A percentile compares a stretch with the other conserved stretches of the same genome.
Conservation (phyloP, 2,888 invertebrate genomes). For the Diarsia brunnea region DNA sequence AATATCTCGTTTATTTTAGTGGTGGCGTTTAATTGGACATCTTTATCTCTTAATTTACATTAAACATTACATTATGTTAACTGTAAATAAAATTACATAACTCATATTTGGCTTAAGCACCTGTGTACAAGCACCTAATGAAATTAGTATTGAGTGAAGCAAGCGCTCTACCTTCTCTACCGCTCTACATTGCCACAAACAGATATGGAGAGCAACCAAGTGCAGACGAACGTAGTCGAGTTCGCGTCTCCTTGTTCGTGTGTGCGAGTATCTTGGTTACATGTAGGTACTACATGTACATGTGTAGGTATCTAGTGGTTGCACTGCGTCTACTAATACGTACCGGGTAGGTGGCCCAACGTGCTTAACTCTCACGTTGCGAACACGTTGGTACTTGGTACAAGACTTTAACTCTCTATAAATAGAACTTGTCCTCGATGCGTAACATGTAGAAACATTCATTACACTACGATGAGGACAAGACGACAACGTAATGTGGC, state of each 20-base stretch:
- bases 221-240: slow-evolving; percentile 36
- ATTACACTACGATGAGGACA: slow-evolving; percentile 73
- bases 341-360: slow-evolving; percentile 57
- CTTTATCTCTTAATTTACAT: background rate
- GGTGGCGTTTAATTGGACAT: background rate
- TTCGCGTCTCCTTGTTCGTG: slow-evolving; percentile 25
- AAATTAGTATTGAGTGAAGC: slow-evolving; percentile 1
- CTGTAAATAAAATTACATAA: slow-evolving; percentile 9
- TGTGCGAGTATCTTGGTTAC: slow-evolving; percentile 27
- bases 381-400: slow-evolving; percentile 44
- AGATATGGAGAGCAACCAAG: slow-evolving; percentile 44
- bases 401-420: slow-evolving; percentile 69
- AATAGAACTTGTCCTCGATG: slow-evolving; percentile 74
- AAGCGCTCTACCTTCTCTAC: slow-evolving; percentile 9
- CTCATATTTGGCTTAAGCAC: background rate
- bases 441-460: slow-evolving; percentile 68
- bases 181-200: slow-evolving; percentile 32
- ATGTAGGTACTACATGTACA: slow-evolving; percentile 15
- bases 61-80: background rate
- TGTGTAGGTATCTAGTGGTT: slow-evolving; percentile 60
- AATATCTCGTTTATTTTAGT: background rate
- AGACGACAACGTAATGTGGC: slow-evolving; percentile 73
- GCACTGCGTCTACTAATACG: slow-evolving; percentile 59
- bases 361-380: slow-evolving; percentile 63
- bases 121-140: background rate